phyloP scores from a whole-genome alignment of 2,888 invertebrate species.

The Lamellibrachia satsuma region DNA sequence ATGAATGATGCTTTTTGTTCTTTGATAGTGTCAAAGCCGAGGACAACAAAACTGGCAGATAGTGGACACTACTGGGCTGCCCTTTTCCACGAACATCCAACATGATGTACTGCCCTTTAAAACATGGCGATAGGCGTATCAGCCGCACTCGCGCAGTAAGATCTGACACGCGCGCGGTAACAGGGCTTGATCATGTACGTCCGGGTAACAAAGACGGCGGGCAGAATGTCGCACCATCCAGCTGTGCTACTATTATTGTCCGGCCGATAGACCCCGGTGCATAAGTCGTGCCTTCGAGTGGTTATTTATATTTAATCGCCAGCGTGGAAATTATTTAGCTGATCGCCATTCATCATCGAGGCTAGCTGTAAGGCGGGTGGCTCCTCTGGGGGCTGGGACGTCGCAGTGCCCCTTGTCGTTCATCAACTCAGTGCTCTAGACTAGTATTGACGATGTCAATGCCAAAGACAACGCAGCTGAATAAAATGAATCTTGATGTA shows the following conservation, averaged over 20 bases:
- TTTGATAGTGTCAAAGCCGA: neutral
- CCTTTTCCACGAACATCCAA: neutral
- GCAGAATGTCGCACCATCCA: neutral
- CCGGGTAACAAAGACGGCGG: neutral
- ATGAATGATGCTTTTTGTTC: neutral
- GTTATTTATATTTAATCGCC: neutral
- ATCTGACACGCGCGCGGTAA: neutral
- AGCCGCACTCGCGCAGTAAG: neutral
- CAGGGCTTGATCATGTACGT: neutral
- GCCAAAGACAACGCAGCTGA: no score
- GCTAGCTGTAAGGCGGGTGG: neutral
- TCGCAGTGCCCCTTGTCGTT: no score
- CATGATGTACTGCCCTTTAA: neutral
- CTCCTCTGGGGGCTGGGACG: neutral
- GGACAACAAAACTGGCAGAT: neutral
- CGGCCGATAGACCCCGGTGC: neutral
- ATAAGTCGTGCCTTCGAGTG: neutral
- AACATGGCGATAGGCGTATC: neutral
- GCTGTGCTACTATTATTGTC: neutral
- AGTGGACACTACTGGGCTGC: neutral
- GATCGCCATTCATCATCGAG: neutral
- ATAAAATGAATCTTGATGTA: no score
- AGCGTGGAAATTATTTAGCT: neutral
- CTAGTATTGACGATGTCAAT: no score
- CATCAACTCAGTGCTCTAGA: no score